Evolutionary conservation across 2,797 vertebrate species (phyloP), one percentile per base, ranked within the genome.

Genomic region (Brachymystax lenok): DNA sequence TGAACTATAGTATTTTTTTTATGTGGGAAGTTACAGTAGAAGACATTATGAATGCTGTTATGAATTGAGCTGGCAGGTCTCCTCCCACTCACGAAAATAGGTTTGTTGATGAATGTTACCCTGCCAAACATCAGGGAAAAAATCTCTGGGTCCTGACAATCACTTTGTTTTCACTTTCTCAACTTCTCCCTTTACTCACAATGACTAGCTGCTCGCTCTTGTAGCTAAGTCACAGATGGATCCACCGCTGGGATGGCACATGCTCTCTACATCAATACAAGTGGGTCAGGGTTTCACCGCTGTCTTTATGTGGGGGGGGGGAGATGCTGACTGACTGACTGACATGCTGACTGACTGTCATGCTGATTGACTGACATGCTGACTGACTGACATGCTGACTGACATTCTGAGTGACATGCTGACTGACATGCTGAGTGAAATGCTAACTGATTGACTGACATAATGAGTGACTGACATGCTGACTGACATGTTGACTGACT

Each of bases 61-160:
- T 27, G 63, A 66, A 30, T 30, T 61, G 59, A 61, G 59, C n/a
- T 61, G 21, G 19, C 19, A 10, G n/a, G n/a, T 10, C 76, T 85
- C 81, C 79, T 84, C 79, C 76, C 78, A 70, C 82, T 87, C 87
- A 69, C 77, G 89, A 87, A 84, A 50, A 63, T 77, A 69, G 33
- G 50, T 75, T 73, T 30, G 67, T 83, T 89, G 87, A 91, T 85
- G 86, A 85, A 92, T 86, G 86, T 74, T 88, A 76, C 66, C 46
- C 78, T 75, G 83, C 79, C 89, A 87, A 82, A 84, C 79, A 66
- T 71, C 67, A 80, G 81, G 75, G 84, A 52, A 21, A 19, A 19
- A 69, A 74, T 78, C 82, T 79, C 86, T 91, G 92, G 80, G 85
- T 84, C 80, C 84, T 88, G 89, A 92, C 90, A 91, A 81, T 76